Base-by-base conservation (phyloP, 2,113 vertebrate species). In the Cervus canadensis region DNA sequence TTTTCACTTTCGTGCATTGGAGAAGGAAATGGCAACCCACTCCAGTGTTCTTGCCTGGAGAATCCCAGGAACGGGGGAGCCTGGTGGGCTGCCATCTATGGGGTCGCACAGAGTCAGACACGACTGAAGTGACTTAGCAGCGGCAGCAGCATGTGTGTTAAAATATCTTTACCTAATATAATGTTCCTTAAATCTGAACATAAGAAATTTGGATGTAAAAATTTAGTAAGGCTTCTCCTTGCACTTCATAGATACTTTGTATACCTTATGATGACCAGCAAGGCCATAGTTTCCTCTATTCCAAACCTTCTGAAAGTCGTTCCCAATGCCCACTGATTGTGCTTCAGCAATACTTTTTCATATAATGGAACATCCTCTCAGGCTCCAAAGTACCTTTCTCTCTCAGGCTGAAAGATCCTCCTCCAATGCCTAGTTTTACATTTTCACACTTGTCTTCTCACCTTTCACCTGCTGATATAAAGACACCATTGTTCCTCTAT, bases 41-140 rank as follows among this genome's bases (percentile, higher is more conserved):
- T 67, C 62, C 62, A 67, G 62, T n/a, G 62, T 67, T 19, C 62
- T n/a, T 67, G 16, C 33, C 62, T 67, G 62, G 33, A n/a, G 62
- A n/a, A 64, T 17, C 15, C 14, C 62, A 0, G 3, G 33, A 30
- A 19, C 1, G 1, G 48, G 13, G 13, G 3, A 14, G 48, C 48
- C 48, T 1, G 48, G 12, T 50, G 48, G 48, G 48, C 48, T 50
- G 48, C 48, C 0, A 12, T 50, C 48, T 50, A 19, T 19, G 15
- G 33, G 62, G 15, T 64, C 7, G 1, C 16, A 17, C 33, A 64
- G 33, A 64, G 33, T 64, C 0, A 0, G 33, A 64, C 7, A n/a
- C 1, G 4, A 64, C 33, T 19, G 62, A 64, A 64, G 62, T 1
- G 1, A n/a, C 33, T 64, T 64, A 60, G 26, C 26, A 33, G 30